These are phyloP conservation scores for Chaenodraco wilsoni DNA, from an alignment of 2,797 vertebrate genomes.

Conservation along the genomic window DNA sequence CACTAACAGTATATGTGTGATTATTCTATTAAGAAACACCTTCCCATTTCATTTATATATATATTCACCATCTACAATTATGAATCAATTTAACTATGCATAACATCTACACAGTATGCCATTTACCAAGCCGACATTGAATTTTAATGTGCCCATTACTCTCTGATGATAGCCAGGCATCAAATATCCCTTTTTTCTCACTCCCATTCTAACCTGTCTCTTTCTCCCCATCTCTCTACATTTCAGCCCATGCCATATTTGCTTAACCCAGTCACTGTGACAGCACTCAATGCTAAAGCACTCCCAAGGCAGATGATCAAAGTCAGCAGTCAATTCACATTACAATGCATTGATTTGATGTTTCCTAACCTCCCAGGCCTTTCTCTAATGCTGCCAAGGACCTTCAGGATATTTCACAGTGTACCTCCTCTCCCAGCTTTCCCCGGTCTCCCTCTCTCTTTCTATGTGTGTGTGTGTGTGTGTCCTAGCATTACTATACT, in stretches of 20 bases:
- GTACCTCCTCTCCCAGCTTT: slow-evolving; percentile 57
- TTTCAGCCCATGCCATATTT: slow-evolving; percentile 80
- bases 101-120: slow-evolving; percentile 57
- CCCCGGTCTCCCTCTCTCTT: slow-evolving; percentile 25
- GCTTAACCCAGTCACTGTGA: slow-evolving; percentile 84
- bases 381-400: slow-evolving; percentile 83
- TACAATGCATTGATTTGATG: slow-evolving; percentile 87
- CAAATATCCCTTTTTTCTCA: slow-evolving; percentile 51
- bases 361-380: slow-evolving; percentile 86
- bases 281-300: slow-evolving; percentile 87
- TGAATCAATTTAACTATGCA: slow-evolving; percentile 67
- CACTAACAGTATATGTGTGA: background rate
- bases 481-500: background rate
- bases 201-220: slow-evolving; percentile 66
- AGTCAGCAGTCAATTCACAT: slow-evolving; percentile 88
- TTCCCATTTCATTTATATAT: slow-evolving; percentile 20
- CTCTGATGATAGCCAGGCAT: slow-evolving; percentile 67
- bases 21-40: slow-evolving; percentile 18
- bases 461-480: slow-evolving; percentile 18
- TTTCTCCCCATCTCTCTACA: slow-evolving; percentile 61
- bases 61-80: slow-evolving; percentile 52
- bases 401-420: slow-evolving; percentile 79
- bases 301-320: slow-evolving; percentile 87
- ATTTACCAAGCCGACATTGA: slow-evolving; percentile 65
- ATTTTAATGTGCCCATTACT: slow-evolving; percentile 77